Base-by-base conservation (phyloP, 2,797 vertebrate species). In the Nannoperca australis region DNA sequence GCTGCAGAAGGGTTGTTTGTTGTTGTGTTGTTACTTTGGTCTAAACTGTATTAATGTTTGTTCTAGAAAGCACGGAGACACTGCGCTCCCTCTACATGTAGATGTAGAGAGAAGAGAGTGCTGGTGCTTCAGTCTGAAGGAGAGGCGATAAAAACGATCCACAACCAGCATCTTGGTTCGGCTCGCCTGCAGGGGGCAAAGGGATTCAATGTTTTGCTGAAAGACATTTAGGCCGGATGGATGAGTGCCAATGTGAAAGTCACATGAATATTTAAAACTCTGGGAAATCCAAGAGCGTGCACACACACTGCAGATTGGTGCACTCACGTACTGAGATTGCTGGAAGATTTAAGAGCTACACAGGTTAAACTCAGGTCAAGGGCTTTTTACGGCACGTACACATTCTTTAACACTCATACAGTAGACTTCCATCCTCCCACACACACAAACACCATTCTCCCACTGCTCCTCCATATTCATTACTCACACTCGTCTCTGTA, bases 401-500 rank as follows among this genome's bases (percentile, higher is more conserved):
- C 4, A 17, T 54, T 66, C 4, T 18, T 18, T 49, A 66, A 49
- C 47, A 65, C 6, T 27, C 8, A 2, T 20, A 6, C 12, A 15
- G 5, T 7, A 1, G 49, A 12, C 20, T 42, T 30, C 7, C 17
- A 12, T 56, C 32, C 53, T 64, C 62, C 62, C 54, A 58, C 42
- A 38, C 49, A 49, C 27, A 67, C 47, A 11, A 8, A 51, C 30
- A 38, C 22, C 32, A 3, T 36, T 36, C 36, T 36, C 45, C 49
- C 45, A 58, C 53, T 0, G 38, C 60, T 64, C 45, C 59, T 56
- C 60, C 30, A 58, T 10, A 54, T 78, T 56, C 55, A 79, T 84
- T 66, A 79, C 76, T 73, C 74, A 82, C 13, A 56, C 42, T 38
- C 0, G 1, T 40, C 66, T 65, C 53, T 64, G 2, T 82, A 62